A percentile compares a stretch with the other conserved stretches of the same genome.
These are phyloP conservation scores for Cantharis rustica DNA, from an alignment of 2,888 invertebrate genomes.

Conservation along the genomic window DNA sequence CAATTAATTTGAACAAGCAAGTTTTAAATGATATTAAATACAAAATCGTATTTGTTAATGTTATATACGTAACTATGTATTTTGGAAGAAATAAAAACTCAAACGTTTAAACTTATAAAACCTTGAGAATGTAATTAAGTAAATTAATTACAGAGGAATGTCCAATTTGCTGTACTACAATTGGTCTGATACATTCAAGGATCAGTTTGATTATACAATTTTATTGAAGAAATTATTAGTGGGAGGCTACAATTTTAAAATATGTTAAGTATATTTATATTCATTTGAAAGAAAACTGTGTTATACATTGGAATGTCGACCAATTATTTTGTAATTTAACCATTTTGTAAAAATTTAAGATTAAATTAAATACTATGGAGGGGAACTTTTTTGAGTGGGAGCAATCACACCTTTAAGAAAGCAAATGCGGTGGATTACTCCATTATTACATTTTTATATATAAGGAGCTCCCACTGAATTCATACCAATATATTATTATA, in stretches of 20 bases:
- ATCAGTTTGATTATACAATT: constrained; percentile 9
- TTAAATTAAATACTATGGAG: not conserved
- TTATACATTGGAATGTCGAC: not conserved
- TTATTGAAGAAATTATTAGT: constrained; percentile 5
- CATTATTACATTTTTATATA: not conserved
- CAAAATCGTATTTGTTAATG: not conserved
- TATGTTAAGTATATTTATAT: not conserved
- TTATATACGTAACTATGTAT: not conserved
- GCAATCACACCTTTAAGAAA: not conserved
- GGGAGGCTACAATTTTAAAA: constrained; percentile 7
- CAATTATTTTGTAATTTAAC: not conserved
- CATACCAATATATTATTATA: not conserved
- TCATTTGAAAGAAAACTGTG: not conserved
- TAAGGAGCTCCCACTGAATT: not conserved
- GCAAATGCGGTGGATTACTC: not conserved
- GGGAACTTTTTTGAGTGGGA: not conserved
- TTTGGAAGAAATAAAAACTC: constrained; percentile 6
- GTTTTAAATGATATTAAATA: not conserved
- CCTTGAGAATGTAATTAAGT: constrained; percentile 12
- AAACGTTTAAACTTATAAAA: constrained; percentile 2
- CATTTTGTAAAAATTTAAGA: not conserved
- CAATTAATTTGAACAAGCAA: not conserved
- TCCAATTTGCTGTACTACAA: constrained; percentile 12
- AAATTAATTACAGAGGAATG: constrained; percentile 14
- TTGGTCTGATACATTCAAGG: constrained; percentile 13